Base-by-base conservation (phyloP, 2,113 vertebrate genomes). In the Catharus fuscescens region DNA sequence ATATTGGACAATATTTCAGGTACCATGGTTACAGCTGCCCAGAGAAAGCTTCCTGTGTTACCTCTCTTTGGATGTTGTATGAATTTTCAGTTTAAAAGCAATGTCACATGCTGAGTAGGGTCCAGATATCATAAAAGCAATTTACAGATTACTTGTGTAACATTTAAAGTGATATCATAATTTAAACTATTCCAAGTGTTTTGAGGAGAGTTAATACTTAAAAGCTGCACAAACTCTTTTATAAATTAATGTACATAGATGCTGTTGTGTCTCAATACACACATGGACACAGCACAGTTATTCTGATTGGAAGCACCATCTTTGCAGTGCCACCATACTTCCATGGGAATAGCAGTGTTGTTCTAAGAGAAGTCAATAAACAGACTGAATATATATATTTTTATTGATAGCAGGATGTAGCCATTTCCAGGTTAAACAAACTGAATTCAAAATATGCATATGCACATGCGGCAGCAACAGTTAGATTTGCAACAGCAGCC, bases 1-100 rank as follows among this genome's bases (percentile, higher is more conserved):
- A 69, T 24, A 29, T 2, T 61, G 79, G 85, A 81, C 70, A 42
- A 23, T 42, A 61, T 69, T 70, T 83, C 56, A 45, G 86, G 36
- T 60, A 54, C 64, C 81, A 89, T 70, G 85, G 92, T 73, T 95
- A 93, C 78, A 76, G 73, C 34, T 86, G 76, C 74, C 61, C 80
- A 92, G 60, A 87, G 52, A 34, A 70, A 18, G 44, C 44, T 85
- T 82, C 36, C 56, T 74, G 6, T 18, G 38, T 36, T 60, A 20
- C 62, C n/a, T 52, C 40, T 65, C 80, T 92, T 77, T 64, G 52
- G 79, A 48, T 73, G 50, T 26, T 38, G 64, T 57, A 66, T 34
- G 64, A 80, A 84, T 90, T 83, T 86, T 62, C 50, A 47, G 17
- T 94, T 90, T 83, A 80, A 73, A 32, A 77, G 60, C 56, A 59